These are phyloP conservation scores for Genyomyrus donnyi DNA, from an alignment of 2,113 vertebrate genomes.

Conservation along the genomic window DNA sequence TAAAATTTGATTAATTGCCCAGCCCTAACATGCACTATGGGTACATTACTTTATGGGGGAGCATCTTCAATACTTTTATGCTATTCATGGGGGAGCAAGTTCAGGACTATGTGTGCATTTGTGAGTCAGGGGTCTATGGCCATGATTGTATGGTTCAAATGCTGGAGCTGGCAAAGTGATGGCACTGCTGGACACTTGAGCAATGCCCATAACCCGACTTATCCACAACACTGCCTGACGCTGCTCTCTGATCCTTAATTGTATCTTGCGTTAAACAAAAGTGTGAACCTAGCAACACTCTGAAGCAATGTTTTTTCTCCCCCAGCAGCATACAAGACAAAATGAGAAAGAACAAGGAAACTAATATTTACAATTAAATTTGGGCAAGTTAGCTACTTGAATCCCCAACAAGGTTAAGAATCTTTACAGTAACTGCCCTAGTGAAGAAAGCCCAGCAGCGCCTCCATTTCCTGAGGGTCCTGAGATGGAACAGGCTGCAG, in stretches of 20 bases:
- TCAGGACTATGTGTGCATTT: not conserved
- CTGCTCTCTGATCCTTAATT: not conserved
- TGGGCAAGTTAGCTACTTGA: not conserved
- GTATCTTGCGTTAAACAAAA: not conserved
- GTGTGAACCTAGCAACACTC: not conserved
- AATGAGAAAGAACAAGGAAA: not conserved
- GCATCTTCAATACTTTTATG: not conserved
- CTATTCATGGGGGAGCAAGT: not conserved
- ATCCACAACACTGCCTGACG: not conserved
- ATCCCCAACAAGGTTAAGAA: not conserved
- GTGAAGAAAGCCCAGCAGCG: too few relatives aligned
- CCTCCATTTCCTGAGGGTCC: too few relatives aligned
- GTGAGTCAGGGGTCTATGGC: not conserved
- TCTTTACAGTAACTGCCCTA: not conserved
- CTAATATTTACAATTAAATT: not conserved
- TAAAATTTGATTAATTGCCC: not conserved
- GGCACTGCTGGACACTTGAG: not conserved
- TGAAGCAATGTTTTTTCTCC: not conserved
- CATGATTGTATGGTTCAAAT: not conserved
- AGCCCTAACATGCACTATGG: not conserved
- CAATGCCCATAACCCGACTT: not conserved
- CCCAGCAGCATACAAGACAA: not conserved
- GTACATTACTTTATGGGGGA: not conserved
- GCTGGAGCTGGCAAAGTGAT: not conserved
- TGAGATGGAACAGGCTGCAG: too few relatives aligned